Evolutionary conservation across 2,113 vertebrate species (phyloP).

Genomic region (Burhinus bistriatus): DNA sequence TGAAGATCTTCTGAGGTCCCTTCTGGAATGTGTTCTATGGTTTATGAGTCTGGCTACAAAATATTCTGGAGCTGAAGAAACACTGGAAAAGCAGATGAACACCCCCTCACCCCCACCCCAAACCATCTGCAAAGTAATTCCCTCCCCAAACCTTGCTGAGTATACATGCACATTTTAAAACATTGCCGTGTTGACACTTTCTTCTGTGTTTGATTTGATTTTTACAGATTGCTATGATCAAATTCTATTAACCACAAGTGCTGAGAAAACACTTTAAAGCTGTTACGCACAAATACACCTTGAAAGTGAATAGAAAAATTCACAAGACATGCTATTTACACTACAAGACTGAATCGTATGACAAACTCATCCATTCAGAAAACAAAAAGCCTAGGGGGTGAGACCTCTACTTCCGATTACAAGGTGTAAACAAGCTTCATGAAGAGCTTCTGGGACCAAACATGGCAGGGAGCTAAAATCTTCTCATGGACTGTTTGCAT

Average conservation of each 20-base stretch:
- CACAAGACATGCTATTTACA: background rate
- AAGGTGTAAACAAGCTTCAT: background rate
- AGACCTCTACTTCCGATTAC: background rate
- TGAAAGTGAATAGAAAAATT: slow-evolving; percentile 8
- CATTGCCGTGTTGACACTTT: slow-evolving; percentile 15
- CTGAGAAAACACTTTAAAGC: slow-evolving; percentile 52
- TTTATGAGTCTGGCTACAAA: background rate
- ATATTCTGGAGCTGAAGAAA: background rate
- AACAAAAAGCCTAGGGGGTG: background rate
- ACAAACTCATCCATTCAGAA: background rate
- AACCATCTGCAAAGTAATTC: background rate
- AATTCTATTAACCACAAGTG: slow-evolving; percentile 34
- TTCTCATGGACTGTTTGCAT: background rate
- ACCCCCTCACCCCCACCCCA: background rate
- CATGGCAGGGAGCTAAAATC: background rate
- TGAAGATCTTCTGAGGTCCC: background rate
- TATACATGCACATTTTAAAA: background rate
- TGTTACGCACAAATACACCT: slow-evolving; percentile 18
- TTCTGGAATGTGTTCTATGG: background rate
- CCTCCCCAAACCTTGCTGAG: background rate
- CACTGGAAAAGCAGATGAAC: background rate
- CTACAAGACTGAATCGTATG: background rate
- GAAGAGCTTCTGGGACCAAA: background rate
- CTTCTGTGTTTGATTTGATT: slow-evolving; percentile 36
- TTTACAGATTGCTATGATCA: slow-evolving; percentile 53